phyloP scores from a whole-genome alignment of 2,888 invertebrate species.

The Hipparchia sbordonii region DNA sequence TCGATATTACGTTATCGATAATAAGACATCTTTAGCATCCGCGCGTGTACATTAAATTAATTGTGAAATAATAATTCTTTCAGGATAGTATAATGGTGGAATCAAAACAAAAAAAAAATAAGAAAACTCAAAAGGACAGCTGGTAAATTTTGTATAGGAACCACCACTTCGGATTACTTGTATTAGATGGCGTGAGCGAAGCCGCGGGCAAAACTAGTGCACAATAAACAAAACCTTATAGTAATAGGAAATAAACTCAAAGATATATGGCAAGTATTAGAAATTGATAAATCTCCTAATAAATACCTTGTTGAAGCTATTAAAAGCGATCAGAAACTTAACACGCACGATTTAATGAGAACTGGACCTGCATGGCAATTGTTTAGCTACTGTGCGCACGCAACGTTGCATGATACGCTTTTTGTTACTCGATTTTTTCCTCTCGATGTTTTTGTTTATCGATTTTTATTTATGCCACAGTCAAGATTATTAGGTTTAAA shows the following conservation, averaged over 20 bases:
- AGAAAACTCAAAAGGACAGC: no score
- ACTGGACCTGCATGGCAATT: conserved; percentile 34
- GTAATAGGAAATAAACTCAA: conserved; percentile 2
- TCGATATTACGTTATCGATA: no score
- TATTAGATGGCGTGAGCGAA: not conserved
- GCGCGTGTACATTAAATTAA: no score
- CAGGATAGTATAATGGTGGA: no score
- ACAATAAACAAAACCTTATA: not conserved
- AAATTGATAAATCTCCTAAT: conserved; percentile 41
- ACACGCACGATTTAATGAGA: conserved; percentile 49
- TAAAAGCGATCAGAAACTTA: conserved; percentile 42
- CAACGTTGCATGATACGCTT: conserved; percentile 69
- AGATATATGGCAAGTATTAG: conserved; percentile 33
- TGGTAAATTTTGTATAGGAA: no score
- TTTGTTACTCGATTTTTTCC: conserved; percentile 29
- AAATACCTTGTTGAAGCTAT: conserved; percentile 40
- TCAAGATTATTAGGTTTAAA: conserved; percentile 41
- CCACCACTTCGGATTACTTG: no score
- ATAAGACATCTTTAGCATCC: no score
- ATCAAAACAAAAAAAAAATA: no score
- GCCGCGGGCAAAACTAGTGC: not conserved
- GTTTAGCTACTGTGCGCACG: conserved; percentile 59
- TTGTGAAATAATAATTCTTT: no score
- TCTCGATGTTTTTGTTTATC: conserved; percentile 22
- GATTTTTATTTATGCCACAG: conserved; percentile 29